Evolutionary conservation across 2,797 vertebrate genomes (phyloP).

Genomic region (Taeniopygia guttata): DNA sequence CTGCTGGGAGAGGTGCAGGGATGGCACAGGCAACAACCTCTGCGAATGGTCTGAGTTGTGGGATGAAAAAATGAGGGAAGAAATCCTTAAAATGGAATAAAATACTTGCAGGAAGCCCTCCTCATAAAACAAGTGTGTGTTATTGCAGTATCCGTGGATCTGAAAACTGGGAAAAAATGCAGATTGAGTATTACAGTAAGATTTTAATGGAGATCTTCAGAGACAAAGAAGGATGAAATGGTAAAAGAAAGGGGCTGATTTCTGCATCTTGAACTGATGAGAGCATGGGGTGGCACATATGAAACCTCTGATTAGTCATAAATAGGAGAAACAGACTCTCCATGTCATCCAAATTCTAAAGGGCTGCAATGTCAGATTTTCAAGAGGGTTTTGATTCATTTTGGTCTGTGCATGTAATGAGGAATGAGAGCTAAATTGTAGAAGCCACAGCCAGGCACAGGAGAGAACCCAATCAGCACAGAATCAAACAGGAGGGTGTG

Average conservation of each 20-base stretch:
- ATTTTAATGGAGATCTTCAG: background rate
- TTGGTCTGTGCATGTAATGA: background rate
- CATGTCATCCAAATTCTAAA: background rate
- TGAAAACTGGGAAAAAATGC: background rate
- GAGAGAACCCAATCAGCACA: background rate
- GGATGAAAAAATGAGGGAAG: background rate
- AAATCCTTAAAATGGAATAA: background rate
- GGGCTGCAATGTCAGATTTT: background rate
- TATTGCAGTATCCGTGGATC: background rate
- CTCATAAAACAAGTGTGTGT: background rate
- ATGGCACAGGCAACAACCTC: background rate
- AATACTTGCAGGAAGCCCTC: background rate
- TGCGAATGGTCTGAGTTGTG: rapidly evolving
- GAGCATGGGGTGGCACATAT: background rate
- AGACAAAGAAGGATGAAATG: background rate
- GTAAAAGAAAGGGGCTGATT: conserved; percentile 8
- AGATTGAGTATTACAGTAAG: background rate
- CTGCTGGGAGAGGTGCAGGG: background rate
- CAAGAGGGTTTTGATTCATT: conserved; percentile 2
- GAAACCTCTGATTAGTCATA: background rate
- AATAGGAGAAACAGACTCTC: background rate
- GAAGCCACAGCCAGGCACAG: background rate
- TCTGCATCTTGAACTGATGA: background rate
- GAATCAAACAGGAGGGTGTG: background rate
- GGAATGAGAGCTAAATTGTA: background rate